These are phyloP conservation scores for Lethenteron camtschaticum DNA, from an alignment of 2,113 vertebrate species.

Conservation along the genomic window DNA sequence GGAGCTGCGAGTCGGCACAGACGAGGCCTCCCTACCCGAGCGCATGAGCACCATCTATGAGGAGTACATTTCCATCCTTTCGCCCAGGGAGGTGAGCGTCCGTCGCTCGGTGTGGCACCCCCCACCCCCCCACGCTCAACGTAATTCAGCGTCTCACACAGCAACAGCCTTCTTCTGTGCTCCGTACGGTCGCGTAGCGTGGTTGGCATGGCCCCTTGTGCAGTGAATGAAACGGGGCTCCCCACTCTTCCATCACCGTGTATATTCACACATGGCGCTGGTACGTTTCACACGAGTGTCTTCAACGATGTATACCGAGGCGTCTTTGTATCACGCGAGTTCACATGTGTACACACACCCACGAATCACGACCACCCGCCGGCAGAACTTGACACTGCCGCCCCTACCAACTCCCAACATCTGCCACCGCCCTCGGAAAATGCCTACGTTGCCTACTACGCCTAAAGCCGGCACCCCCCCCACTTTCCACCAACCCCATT, in stretches of 20 bases:
- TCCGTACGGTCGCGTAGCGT: neutral
- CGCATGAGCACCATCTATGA: slow-evolving; percentile 75
- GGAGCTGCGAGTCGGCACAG: slow-evolving; percentile 68
- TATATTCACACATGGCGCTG: no score
- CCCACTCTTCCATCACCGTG: neutral
- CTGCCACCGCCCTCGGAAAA: no score
- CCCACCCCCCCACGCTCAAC: neutral
- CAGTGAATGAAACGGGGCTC: neutral
- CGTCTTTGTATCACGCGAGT: no score
- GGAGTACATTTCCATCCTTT: slow-evolving; percentile 85
- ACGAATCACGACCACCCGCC: no score
- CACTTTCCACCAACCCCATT: neutral
- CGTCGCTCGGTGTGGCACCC: neutral
- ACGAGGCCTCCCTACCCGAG: slow-evolving; percentile 49
- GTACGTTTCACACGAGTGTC: neutral
- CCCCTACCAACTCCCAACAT: no score
- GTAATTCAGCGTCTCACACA: neutral
- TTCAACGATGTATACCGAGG: no score
- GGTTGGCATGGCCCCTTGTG: neutral
- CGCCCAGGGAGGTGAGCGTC: slow-evolving; percentile 65
- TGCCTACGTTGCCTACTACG: no score
- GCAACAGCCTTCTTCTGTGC: neutral
- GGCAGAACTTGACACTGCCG: no score
- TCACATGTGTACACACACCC: no score
- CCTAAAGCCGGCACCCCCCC: no score